A percentile compares a stretch with the other conserved stretches of the same genome.
These are phyloP conservation scores for Lithosia quadra DNA, from an alignment of 2,888 invertebrate genomes.

Conservation along the genomic window DNA sequence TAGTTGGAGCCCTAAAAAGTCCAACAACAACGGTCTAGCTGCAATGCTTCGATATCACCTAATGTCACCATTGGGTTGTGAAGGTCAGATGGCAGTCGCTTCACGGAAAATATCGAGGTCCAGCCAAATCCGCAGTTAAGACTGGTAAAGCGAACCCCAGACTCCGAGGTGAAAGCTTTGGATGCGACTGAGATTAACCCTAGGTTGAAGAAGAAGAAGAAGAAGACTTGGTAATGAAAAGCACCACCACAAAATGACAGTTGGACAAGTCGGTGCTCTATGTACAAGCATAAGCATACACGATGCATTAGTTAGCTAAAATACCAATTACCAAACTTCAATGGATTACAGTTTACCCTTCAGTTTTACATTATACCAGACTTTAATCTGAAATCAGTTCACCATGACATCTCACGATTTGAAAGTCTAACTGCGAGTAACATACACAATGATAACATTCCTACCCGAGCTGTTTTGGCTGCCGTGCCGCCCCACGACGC, in stretches of 20 bases:
- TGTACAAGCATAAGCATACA: background rate
- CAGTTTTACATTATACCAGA: constrained; percentile 41
- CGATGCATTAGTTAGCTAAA: background rate
- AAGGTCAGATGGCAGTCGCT: no score
- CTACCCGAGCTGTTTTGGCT: constrained; percentile 40
- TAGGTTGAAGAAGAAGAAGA: no score
- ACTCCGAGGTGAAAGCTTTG: no score
- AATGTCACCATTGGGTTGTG: no score
- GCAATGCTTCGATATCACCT: no score
- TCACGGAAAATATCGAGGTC: no score
- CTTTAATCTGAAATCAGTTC: constrained; percentile 46
- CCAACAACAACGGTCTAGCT: no score
- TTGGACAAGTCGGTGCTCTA: background rate
- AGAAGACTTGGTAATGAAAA: no score
- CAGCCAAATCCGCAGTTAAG: no score
- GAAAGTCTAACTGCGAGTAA: constrained; percentile 46
- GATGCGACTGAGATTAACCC: no score
- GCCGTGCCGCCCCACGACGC: constrained; percentile 45
- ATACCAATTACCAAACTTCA: constrained; percentile 26
- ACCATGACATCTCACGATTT: constrained; percentile 58
- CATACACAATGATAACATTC: constrained; percentile 43
- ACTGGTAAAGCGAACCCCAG: no score
- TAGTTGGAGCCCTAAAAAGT: no score
- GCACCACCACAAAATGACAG: background rate
- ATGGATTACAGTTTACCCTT: constrained; percentile 16